A percentile compares a stretch with the other conserved stretches of the same genome.
phyloP scores from a whole-genome alignment of 2,888 invertebrate genomes.

The Acrobasis consociella region DNA sequence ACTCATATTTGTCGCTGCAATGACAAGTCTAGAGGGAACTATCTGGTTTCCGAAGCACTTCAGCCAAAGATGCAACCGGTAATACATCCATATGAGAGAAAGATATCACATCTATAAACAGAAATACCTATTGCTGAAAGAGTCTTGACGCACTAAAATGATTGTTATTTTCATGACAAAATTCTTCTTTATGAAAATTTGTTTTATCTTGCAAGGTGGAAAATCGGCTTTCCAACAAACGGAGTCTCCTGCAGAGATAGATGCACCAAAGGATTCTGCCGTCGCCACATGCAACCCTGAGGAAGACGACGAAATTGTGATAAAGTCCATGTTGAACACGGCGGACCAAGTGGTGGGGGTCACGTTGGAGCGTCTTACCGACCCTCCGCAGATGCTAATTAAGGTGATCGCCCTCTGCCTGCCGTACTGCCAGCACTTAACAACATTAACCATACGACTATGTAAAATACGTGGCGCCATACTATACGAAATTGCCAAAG shows the following conservation, averaged over 20 bases:
- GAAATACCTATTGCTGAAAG: no score
- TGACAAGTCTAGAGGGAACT: no score
- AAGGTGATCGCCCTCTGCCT: neutral
- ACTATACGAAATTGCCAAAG: constrained; percentile 9
- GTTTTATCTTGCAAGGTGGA: neutral
- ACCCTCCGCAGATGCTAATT: neutral
- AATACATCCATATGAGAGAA: no score
- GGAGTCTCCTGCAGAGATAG: neutral
- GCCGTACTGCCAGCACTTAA: neutral
- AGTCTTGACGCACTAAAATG: no score
- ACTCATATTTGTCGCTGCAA: no score
- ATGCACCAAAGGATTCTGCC: neutral
- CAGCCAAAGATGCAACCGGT: no score
- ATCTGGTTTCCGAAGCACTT: no score
- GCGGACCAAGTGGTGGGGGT: neutral
- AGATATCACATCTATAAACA: no score
- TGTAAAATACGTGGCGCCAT: neutral
- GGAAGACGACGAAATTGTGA: neutral
- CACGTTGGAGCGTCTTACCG: neutral
- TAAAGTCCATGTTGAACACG: neutral
- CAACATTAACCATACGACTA: neutral
- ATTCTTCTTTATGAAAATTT: neutral
- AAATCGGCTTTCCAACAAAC: neutral
- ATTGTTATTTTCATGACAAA: no score
- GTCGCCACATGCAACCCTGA: neutral